A percentile compares a stretch with the other conserved stretches of the same genome.
These are phyloP conservation scores for Anoncus sp. DNA, from an alignment of 2,888 invertebrate genomes.

Conservation along the genomic window DNA sequence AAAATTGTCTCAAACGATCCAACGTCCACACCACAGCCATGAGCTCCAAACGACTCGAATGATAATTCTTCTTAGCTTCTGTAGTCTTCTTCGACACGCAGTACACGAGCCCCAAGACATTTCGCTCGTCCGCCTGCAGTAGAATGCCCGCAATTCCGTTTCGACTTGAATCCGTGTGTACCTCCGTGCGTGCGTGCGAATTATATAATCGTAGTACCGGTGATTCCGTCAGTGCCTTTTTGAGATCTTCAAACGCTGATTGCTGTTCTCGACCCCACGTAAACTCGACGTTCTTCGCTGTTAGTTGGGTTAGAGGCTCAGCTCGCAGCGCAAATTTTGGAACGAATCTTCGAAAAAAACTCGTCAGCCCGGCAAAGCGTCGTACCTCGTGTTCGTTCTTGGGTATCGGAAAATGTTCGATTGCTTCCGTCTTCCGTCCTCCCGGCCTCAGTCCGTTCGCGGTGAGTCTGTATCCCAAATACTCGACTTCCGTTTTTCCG, in stretches of 20 bases:
- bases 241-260: conserved; percentile 33
- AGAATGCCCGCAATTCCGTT: conserved; percentile 15
- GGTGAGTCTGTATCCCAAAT: conserved; percentile 23
- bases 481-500: conserved; percentile 26
- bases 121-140: conserved; percentile 59
- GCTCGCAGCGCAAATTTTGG: conserved; percentile 32
- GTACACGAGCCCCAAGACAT: conserved; percentile 64
- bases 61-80: conserved; percentile 65
- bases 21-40: conserved; percentile 28
- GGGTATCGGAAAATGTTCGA: conserved; percentile 8
- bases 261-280: conserved; percentile 28
- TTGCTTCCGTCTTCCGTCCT: conserved; percentile 4
- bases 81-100: conserved; percentile 68
- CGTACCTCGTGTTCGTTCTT: conserved; percentile 40
- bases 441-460: conserved; percentile 20
- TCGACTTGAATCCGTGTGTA: conserved; percentile 27
- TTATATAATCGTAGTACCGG: conserved; percentile 37
- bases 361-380: conserved; percentile 21
- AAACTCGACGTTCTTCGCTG: conserved; percentile 4
- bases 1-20: conserved; percentile 16
- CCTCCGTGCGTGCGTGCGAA: conserved; percentile 24
- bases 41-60: conserved; percentile 60
- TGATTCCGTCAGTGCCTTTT: conserved; percentile 18
- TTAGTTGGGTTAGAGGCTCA: conserved; percentile 18
- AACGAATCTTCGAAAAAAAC: conserved; percentile 38